Evolutionary conservation across 2,888 invertebrate species (phyloP), one percentile per base, ranked within the genome.

Genomic region (Eupithecia tripunctaria): DNA sequence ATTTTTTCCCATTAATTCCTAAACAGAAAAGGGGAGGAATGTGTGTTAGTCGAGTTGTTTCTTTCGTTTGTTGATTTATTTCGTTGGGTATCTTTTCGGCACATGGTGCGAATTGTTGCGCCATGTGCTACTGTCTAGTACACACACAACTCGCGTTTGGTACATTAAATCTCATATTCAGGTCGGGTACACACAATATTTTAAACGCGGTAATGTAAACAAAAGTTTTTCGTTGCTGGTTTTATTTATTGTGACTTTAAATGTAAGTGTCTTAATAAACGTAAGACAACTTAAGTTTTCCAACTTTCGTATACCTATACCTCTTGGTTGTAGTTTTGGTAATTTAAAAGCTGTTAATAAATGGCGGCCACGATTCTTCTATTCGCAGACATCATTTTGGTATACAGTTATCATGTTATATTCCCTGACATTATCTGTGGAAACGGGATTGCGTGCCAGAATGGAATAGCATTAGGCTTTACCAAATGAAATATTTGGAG

Each of bases 31-130:
- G 36, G 66, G 71, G 74, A 75, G 67, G 70, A 74, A 74, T 76
- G 73, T 74, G 74, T 71, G 72, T 73, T 72, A 71, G 65, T 51
- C 64, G 69, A 63, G 68, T 78, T 78, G 76, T 77, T 79, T 78
- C 73, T 78, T 76, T 79, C 75, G 74, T 78, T 78, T 71, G 74
- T 79, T 80, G 79, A 79, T 80, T 78, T 79, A 79, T 79, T 67
- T 75, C 72, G 74, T 73, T 71, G 51, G 71, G 67, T 67, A 59
- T 70, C 65, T 70, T 67, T 72, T 70, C 70, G 67, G 67, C 72
- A 75, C 67, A 70, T 75, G 75, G 47, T 63, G 66, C 32, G 68
- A 67, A 72, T 56, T 2, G 71, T 36, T 64, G 66, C 47, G 67
- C 70, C 41, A 47, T 64, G 32, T 63, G 36, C 21, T 63, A 73